A percentile compares a stretch with the other conserved stretches of the same genome.
phyloP scores from a whole-genome alignment of 2,113 vertebrate species.

The Psittacus erithacus region DNA sequence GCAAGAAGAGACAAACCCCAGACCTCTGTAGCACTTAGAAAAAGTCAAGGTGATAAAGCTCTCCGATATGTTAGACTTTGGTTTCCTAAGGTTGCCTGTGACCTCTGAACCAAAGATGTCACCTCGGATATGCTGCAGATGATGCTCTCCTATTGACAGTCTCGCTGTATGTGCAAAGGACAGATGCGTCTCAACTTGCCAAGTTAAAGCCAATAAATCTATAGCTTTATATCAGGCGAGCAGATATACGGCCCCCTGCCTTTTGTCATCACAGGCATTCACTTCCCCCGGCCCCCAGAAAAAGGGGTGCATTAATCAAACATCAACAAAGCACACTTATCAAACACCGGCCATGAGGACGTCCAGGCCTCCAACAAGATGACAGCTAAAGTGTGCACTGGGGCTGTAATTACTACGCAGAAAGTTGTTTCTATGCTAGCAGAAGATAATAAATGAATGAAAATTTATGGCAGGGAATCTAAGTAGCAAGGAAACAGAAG shows the following conservation, averaged over 20 bases:
- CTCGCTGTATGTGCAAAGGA: constrained; percentile 68
- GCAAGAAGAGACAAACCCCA: constrained; percentile 28
- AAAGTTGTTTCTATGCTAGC: constrained; percentile 86
- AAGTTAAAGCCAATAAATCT: constrained; percentile 87
- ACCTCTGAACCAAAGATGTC: constrained; percentile 70
- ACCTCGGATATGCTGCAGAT: constrained; percentile 41
- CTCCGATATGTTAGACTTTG: constrained; percentile 54
- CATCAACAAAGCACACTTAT: constrained; percentile 88
- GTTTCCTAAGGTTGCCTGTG: constrained; percentile 57
- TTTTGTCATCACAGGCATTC: constrained; percentile 84
- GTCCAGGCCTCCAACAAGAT: constrained; percentile 83
- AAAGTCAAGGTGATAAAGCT: constrained; percentile 61
- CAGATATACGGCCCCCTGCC: constrained; percentile 83
- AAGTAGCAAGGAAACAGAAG: constrained; percentile 86
- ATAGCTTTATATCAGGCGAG: constrained; percentile 78
- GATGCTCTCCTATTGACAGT: constrained; percentile 67
- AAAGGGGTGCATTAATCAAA: constrained; percentile 85
- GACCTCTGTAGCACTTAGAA: constrained; percentile 29
- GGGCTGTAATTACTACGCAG: constrained; percentile 85
- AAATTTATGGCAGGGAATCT: constrained; percentile 86
- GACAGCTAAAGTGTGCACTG: constrained; percentile 80
- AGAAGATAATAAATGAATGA: constrained; percentile 88
- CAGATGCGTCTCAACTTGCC: constrained; percentile 82
- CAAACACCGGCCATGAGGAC: constrained; percentile 81
- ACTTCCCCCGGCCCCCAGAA: constrained; percentile 77